Conservation (phyloP, 2,113 vertebrate species). For the Pteronura brasiliensis region DNA sequence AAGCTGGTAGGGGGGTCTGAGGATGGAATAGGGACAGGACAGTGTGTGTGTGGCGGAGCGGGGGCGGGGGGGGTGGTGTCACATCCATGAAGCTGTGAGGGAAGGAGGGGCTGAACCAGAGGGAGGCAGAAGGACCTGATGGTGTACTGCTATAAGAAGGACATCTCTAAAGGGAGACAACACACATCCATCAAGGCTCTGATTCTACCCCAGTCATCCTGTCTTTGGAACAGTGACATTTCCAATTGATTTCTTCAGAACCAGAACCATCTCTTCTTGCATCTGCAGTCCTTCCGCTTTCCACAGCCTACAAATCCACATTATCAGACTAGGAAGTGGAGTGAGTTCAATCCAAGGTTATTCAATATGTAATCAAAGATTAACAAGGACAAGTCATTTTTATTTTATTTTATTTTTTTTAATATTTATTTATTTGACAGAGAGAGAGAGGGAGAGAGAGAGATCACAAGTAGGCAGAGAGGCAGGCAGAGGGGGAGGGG, state of each 20-base stretch:
- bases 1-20: neutral
- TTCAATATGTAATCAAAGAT: neutral
- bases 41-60: neutral
- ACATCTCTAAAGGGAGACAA: neutral
- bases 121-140: neutral
- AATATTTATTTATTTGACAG: no score
- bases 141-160: neutral
- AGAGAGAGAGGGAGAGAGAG: no score
- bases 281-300: neutral
- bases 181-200: neutral
- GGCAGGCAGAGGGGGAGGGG: no score
- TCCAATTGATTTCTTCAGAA: neutral
- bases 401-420: neutral
- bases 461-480: no score
- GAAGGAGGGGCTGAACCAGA: neutral
- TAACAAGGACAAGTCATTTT: neutral
- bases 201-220: neutral
- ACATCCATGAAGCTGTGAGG: neutral
- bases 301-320: neutral
- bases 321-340: neutral
- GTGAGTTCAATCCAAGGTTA: neutral
- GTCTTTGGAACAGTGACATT: neutral
- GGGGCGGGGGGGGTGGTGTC: fast-evolving
- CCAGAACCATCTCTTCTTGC: neutral
- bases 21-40: neutral